phyloP scores from a whole-genome alignment of 2,113 vertebrate genomes.

The Serinus canaria region DNA sequence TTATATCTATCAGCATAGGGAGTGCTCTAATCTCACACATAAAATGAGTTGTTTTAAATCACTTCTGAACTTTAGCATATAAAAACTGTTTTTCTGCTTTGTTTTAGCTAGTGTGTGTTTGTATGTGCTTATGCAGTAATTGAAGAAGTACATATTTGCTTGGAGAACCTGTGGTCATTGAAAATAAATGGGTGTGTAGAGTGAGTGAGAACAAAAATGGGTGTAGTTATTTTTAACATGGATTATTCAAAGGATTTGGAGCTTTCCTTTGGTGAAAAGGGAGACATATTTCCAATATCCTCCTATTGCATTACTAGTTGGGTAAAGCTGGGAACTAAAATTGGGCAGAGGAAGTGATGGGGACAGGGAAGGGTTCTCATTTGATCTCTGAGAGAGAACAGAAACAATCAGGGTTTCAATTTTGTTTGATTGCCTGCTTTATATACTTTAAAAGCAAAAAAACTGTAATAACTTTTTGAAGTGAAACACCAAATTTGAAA shows the following conservation, averaged over 20 bases:
- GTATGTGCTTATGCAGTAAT: not conserved
- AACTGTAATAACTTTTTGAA: not conserved
- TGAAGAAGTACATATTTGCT: not conserved
- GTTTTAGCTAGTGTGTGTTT: not conserved
- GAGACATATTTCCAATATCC: not conserved
- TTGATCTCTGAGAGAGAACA: not conserved
- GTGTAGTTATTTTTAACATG: not conserved
- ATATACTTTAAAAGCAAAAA: not conserved
- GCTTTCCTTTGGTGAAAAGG: not conserved
- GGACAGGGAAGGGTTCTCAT: rapidly evolving
- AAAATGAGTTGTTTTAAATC: not conserved
- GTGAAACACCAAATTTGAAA: not conserved
- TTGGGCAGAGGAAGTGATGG: not conserved
- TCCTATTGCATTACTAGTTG: not conserved
- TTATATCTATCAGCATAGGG: not conserved
- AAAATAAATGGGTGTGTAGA: not conserved
- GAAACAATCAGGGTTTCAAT: not conserved
- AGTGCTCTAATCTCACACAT: not conserved
- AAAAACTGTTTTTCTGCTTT: not conserved
- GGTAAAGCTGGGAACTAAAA: not conserved
- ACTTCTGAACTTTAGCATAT: not conserved
- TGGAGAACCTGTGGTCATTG: not conserved
- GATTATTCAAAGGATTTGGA: not conserved
- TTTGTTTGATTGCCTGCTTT: not conserved
- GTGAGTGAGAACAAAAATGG: not conserved